A percentile compares a stretch with the other conserved stretches of the same genome.
Evolutionary conservation across 2,113 vertebrate species (phyloP).

Genomic region (Polypterus senegalus): DNA sequence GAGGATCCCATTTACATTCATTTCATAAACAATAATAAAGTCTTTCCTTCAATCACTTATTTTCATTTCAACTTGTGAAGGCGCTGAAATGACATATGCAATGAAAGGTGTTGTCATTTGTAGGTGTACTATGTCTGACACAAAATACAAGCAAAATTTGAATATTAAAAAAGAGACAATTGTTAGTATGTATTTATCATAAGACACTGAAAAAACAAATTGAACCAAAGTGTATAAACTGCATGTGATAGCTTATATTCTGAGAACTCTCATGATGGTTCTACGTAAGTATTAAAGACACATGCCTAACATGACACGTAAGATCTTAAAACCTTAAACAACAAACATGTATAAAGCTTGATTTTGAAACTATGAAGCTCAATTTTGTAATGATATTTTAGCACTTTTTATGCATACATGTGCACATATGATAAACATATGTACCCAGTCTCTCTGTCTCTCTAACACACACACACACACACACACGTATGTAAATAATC

Average conservation of each 20-base stretch:
- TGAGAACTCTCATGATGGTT: neutral
- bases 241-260: constrained; percentile 10
- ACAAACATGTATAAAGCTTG: no score
- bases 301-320: constrained; percentile 23
- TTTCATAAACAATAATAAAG: constrained; percentile 61
- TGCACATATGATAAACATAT: no score
- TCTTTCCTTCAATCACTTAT: constrained; percentile 45
- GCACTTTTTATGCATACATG: no score
- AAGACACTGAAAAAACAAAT: constrained; percentile 3
- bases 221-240: constrained; percentile 29
- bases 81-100: constrained; percentile 14
- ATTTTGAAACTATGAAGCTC: no score
- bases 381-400: no score
- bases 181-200: constrained; percentile 15
- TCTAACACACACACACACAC: no score
- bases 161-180: constrained; percentile 7
- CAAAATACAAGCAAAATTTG: no score
- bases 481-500: constrained; percentile 31
- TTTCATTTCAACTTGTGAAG: constrained; percentile 11
- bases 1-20: constrained; percentile 89
- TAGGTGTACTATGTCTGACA: constrained; percentile 12
- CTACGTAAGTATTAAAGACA: constrained; percentile 15
- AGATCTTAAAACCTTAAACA: constrained; percentile 20
- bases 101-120: constrained; percentile 35
- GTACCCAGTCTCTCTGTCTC: no score